Conservation (phyloP, 2,113 vertebrate species). For the Brachirus orientalis region DNA sequence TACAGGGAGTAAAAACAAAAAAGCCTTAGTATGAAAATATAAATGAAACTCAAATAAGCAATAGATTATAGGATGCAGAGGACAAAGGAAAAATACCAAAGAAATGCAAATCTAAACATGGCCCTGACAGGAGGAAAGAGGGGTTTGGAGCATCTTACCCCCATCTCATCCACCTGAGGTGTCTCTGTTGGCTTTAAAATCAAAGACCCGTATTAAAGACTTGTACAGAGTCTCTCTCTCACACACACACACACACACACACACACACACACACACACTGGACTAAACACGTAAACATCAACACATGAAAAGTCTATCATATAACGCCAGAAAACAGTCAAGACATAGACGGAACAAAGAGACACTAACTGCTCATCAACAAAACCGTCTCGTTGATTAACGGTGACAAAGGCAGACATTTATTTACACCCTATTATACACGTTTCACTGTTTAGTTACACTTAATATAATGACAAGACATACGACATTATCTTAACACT, state of each 20-base stretch:
- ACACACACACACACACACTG: slow-evolving; percentile 53
- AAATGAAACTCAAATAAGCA: slow-evolving; percentile 47
- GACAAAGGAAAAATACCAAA: slow-evolving; percentile 53
- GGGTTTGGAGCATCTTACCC: slow-evolving; percentile 91
- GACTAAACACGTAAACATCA: slow-evolving; percentile 54
- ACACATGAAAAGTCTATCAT: slow-evolving; percentile 50
- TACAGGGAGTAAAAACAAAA: slow-evolving; percentile 63
- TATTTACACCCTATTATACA: slow-evolving; percentile 13
- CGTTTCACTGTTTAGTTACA: slow-evolving; percentile 38
- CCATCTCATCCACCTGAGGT: slow-evolving; percentile 95
- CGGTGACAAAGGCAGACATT: slow-evolving; percentile 60
- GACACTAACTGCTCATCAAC: slow-evolving; percentile 55
- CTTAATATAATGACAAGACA: slow-evolving; percentile 39
- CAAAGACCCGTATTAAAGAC: slow-evolving; percentile 85
- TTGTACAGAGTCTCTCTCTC: slow-evolving; percentile 62
- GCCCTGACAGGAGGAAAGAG: slow-evolving; percentile 76
- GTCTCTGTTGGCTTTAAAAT: slow-evolving; percentile 99
- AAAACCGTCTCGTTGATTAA: slow-evolving; percentile 45
- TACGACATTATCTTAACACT: slow-evolving; percentile 42
- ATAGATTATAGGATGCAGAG: slow-evolving; percentile 35
- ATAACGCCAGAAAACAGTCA: slow-evolving; percentile 42
- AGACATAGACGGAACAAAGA: slow-evolving; percentile 68
- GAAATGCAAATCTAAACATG: slow-evolving; percentile 84
- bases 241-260: slow-evolving; percentile 39
- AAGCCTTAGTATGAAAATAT: slow-evolving; percentile 47